Percentiles rank a stretch among this genome's conserved stretches.
Evolutionary conservation across 2,888 invertebrate species (phyloP).

Genomic region (Esperia sulphurella): DNA sequence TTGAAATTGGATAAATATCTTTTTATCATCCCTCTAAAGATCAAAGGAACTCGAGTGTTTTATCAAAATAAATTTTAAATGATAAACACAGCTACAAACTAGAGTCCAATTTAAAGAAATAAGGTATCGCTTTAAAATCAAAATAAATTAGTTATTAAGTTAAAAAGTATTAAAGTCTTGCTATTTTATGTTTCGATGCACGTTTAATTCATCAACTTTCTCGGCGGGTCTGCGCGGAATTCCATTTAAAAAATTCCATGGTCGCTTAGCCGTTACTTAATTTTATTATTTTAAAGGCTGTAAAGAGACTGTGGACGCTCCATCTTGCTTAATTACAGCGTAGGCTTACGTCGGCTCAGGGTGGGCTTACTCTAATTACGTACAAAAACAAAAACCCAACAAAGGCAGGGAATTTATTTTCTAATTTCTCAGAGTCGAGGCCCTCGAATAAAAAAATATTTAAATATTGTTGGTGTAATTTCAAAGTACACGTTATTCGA

Average conservation of each 20-base stretch:
- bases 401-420: slow-evolving; percentile 64
- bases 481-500: slow-evolving; percentile 17
- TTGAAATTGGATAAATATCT: neutral
- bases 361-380: slow-evolving; percentile 67
- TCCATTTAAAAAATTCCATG: slow-evolving; percentile 20
- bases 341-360: slow-evolving; percentile 46
- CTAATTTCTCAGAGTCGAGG: slow-evolving; percentile 56
- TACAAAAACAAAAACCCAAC: slow-evolving; percentile 66
- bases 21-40: neutral
- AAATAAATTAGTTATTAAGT: no score
- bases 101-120: neutral
- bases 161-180: neutral
- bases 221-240: slow-evolving; percentile 1
- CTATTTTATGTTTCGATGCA: neutral
- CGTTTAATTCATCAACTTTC: slow-evolving; percentile 4
- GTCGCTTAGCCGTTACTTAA: slow-evolving; percentile 45
- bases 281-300: slow-evolving; percentile 59
- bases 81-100: neutral
- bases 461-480: slow-evolving; percentile 43
- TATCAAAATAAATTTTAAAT: neutral
- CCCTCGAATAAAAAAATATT: slow-evolving; percentile 58
- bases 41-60: neutral
- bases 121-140: neutral
- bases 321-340: slow-evolving; percentile 70
- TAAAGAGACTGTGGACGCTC: slow-evolving; percentile 48